phyloP scores from a whole-genome alignment of 2,113 vertebrate species.

The Cisticola juncidis region DNA sequence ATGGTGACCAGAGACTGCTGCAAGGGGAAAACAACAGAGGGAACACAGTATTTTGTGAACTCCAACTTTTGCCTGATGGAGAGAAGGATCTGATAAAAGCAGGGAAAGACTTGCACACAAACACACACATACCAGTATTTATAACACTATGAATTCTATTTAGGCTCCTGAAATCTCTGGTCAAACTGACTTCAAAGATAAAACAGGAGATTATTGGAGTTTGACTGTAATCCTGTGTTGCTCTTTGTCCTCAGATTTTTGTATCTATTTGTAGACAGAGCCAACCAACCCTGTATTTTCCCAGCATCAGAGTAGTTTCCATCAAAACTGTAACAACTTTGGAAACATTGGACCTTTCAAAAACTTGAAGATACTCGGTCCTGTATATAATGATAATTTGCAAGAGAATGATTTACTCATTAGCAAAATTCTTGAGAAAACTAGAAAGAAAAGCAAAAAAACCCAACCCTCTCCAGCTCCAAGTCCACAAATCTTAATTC shows the following conservation, averaged over 20 bases:
- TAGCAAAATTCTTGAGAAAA: neutral
- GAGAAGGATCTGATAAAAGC: constrained; percentile 21
- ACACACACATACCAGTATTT: neutral
- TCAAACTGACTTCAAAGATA: neutral
- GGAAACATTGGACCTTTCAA: neutral
- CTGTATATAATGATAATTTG: neutral
- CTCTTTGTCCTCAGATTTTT: neutral
- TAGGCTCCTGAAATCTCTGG: constrained; percentile 11
- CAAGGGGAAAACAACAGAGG: constrained; percentile 5
- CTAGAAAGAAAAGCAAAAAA: neutral
- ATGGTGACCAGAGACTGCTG: constrained; percentile 27
- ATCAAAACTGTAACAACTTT: neutral
- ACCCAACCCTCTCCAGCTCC: no score
- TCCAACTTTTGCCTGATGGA: neutral
- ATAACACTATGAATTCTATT: neutral
- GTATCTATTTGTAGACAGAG: neutral
- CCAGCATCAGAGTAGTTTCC: neutral
- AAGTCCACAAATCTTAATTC: neutral
- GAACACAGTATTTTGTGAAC: neutral
- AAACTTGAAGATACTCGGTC: neutral
- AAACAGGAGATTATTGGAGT: neutral
- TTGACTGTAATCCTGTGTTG: neutral
- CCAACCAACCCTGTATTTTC: neutral
- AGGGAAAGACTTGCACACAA: neutral
- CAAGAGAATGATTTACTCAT: neutral